Conservation (phyloP, 2,888 invertebrate genomes). For the Melanostoma mellinum region DNA sequence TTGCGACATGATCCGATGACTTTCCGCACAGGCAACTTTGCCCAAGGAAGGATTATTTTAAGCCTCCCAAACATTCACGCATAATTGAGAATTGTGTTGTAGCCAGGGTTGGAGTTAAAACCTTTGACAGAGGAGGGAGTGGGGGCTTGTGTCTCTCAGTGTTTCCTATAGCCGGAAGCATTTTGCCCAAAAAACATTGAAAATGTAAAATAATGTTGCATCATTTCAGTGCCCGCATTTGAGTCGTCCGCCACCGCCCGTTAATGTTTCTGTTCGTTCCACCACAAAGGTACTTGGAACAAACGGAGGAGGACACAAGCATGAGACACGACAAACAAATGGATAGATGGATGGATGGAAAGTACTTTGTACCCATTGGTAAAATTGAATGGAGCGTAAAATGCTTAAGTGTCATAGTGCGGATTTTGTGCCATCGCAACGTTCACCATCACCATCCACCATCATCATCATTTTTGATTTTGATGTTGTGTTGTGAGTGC, state of each 20-base stretch:
- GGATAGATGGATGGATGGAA: conserved; percentile 31
- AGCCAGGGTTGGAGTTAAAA: conserved; percentile 21
- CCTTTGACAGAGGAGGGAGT: conserved; percentile 5
- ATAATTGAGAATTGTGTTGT: conserved; percentile 59
- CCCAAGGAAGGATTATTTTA: conserved; percentile 69
- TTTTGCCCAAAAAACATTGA: conserved; percentile 49
- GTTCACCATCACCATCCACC: conserved; percentile 31
- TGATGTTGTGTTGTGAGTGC: conserved; percentile 56
- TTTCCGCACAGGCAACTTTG: conserved; percentile 48
- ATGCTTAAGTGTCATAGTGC: conserved; percentile 72
- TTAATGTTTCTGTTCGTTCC: background rate
- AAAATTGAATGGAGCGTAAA: conserved; percentile 72
- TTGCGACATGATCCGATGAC: conserved; percentile 69
- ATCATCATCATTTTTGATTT: conserved; percentile 66
- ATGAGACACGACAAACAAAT: background rate
- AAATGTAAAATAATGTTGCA: conserved; percentile 64
- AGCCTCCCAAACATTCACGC: conserved; percentile 67
- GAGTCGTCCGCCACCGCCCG: conserved; percentile 23
- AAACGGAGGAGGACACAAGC: background rate
- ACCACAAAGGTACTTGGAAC: conserved; percentile 13
- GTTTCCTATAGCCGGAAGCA: conserved; percentile 52
- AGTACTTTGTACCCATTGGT: conserved; percentile 63
- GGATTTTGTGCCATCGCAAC: conserved; percentile 63
- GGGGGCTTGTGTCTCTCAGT: background rate
- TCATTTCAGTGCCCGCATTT: conserved; percentile 55